Evolutionary conservation across 2,113 vertebrate genomes (phyloP), one percentile per base, ranked within the genome.

Genomic region (Ranitomeya imitator): DNA sequence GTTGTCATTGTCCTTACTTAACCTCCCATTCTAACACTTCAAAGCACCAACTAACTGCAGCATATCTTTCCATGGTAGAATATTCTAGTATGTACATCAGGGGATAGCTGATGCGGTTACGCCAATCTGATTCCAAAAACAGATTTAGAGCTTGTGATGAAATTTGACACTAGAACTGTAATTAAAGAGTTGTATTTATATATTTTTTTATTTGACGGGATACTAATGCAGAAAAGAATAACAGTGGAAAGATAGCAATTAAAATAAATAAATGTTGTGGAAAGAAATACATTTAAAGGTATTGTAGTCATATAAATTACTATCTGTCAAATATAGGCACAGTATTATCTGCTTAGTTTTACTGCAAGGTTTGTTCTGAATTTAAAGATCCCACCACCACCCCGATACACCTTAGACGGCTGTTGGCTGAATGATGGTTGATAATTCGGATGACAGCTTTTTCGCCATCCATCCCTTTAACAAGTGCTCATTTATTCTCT

Each of bases 1-100:
- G 73, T 85, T 65, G 73, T 85, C 45, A 67, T 78, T 89, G 81
- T 89, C 87, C 87, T 89, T 63, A 79, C 26, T 84, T 89, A 89
- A 89, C 87, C 87, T 89, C 83, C 69, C 51, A 51, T 76, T 2
- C 87, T 77, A 23, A 61, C 80, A 88, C 80, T 82, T 87, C 26
- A 87, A 82, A 19, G 82, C 51, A 59, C 86, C 69, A 65, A 52
- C 69, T 83, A 21, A 61, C 52, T 54, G 80, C 71, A 83, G 26
- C 83, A 37, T 54, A 61, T 45, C 45, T 55, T 77, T 78, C 63
- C 82, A 79, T 31, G 65, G 82, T 61, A 45, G 78, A 83, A 88
- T 86, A 86, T 86, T 86, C 76, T 55, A 86, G 76, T 37, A 54
- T 31, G 31, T 61, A 60, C 80, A 65, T 83, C 80, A n/a, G 26